Evolutionary conservation across 2,113 vertebrate genomes (phyloP), one percentile per base, ranked within the genome.

Genomic region (Platysteira castanea): DNA sequence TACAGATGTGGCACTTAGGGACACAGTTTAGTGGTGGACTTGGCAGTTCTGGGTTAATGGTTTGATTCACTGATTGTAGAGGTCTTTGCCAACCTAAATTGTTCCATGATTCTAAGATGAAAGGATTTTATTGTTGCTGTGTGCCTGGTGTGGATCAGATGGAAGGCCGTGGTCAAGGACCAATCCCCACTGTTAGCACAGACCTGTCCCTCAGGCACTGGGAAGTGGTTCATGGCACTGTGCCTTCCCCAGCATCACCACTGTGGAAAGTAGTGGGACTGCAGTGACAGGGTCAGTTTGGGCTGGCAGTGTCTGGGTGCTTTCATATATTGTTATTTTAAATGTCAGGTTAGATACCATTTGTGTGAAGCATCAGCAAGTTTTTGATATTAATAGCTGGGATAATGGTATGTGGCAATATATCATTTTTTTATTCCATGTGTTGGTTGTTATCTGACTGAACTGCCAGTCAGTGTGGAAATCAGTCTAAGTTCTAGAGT

Each of bases 101-200:
- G 60, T 41, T 63, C n/a, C n/a, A 12, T 6, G 7, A n/a, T 47
- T 79, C 42, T 49, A 22, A 49, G 26, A 42, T 16, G 4, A 67
- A 70, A 64, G 21, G 13, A 44, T 33, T 52, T 31, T n/a, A 12
- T 31, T 46, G 69, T 64, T 10, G 4, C 42, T 35, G 11, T 23
- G 15, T 87, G 31, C 16, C 33, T 60, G 46, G 14, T 60, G 27
- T 73, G 57, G 46, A 69, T 64, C 31, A 64, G 44, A 19, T 11
- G 22, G 16, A 80, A 91, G 11, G 44, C 33, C 1, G 2, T 2
- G 5, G 23, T 56, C 41, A 64, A 12, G 24, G 46, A 44, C 16
- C 1, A 2, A 13, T 50, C 26, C 35, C 18, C 18, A 23, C 13
- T 30, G 33, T 12, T n/a, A 68, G 35, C 6, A 5, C 1, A 9